These are phyloP conservation scores for Magallana nippona DNA, from an alignment of 2,888 invertebrate species.

Conservation along the genomic window DNA sequence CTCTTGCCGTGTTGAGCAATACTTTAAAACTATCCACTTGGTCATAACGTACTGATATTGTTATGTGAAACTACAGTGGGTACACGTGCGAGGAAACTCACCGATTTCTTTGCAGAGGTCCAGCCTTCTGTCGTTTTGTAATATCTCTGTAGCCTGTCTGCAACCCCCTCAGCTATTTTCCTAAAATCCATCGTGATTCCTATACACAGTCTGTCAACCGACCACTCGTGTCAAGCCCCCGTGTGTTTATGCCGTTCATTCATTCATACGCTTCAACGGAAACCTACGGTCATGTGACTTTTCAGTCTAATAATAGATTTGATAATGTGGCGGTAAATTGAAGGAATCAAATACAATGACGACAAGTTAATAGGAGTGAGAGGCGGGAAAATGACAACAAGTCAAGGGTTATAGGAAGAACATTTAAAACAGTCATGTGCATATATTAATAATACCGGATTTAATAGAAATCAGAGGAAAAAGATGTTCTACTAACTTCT, in stretches of 20 bases:
- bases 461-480: no score
- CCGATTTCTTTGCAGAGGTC: constrained; percentile 62
- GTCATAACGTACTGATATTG: no score
- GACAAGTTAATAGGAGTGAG: background rate
- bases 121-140: constrained; percentile 62
- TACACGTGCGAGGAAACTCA: constrained; percentile 47
- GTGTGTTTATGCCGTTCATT: constrained; percentile 5
- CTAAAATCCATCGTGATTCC: constrained; percentile 41
- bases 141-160: constrained; percentile 52
- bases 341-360: background rate
- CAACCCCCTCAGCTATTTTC: constrained; percentile 50
- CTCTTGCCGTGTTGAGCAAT: no score
- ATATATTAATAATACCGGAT: no score
- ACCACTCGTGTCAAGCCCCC: constrained; percentile 32
- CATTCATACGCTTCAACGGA: constrained; percentile 18
- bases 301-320: constrained; percentile 12
- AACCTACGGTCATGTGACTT: constrained; percentile 24
- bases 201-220: constrained; percentile 29
- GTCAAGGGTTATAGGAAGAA: no score
- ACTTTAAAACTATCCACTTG: no score
- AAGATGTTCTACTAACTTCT: no score
- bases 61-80: background rate
- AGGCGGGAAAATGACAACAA: no score
- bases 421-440: no score
- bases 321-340: constrained; percentile 15